Evolutionary conservation across 2,888 invertebrate genomes (phyloP), one percentile per base, ranked within the genome.

Genomic region (Drosophila mimica): DNA sequence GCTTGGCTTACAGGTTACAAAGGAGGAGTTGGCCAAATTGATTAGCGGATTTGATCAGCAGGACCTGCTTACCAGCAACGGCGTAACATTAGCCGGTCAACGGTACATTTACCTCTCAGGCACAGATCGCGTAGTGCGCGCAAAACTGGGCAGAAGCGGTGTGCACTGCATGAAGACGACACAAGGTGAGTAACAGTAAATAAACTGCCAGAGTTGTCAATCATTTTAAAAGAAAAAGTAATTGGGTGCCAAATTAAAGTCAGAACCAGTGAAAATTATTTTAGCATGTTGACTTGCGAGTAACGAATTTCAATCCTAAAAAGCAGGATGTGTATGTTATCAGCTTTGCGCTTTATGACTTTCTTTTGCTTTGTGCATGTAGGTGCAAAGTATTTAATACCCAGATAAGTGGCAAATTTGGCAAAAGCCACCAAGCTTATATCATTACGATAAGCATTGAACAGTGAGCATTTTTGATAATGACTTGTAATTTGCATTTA

Each of bases 111-210:
- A 98, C 95, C 96, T 98, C 94, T 98, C 98, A 92, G 98, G 98
- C 93, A 97, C 97, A 94, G 97, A 98, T 93, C 96, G 96, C 94
- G 97, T 98, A 93, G 96, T 98, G 94, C 96, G 98, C 94, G 97
- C 97, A 94, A 98, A 98, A 94, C 95, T 97, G 92, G 97, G 97
- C 94, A 97, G 97, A 95, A 96, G 97, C 93, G 98, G 98, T 92
- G 97, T 98, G 89, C 98, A 98, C 94, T 98, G 97, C 96, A 97
- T 98, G 97, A 98, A 98, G 95, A 98, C 98, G 94, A 95, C 96
- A 94, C 98, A 98, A 96, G 96, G 97, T 97, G 94, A 94, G 94
- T 31, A 17, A 40, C 4, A 40, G 28, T 36, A 30, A 28, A 8
- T 31, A 49, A 53, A 33, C 8, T 8, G 25, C 46, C 25, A 11